Base-by-base conservation (phyloP, 2,888 invertebrate species). In the Hemicrepidius hirtus region DNA sequence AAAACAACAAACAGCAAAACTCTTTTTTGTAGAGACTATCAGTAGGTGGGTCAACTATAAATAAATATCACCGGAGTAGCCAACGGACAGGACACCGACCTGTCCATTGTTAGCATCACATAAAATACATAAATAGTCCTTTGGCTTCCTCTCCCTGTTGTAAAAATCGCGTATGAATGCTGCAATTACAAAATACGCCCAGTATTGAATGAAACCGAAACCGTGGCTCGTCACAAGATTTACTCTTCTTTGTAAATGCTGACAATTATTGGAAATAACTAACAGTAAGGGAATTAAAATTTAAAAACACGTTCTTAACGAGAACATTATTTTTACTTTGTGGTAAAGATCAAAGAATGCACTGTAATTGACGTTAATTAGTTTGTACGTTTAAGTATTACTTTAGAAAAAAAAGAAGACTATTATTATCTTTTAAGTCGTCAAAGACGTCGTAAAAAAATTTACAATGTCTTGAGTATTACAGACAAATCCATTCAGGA, bases 31-130 rank as follows among this genome's bases (percentile, higher is more conserved):
- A 24, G 16, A 32, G 55, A 67, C 40, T n/a, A n/a, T n/a, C n/a
- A 46, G 66, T 71, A 71, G 71, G 71, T 71, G 71, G 71, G 71
- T 71, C 71, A 71, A 65, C 71, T 71, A 66, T 53, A 71, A 71
- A 71, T 71, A 71, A 71, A 44, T 62, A 28, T 49, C 57, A 59
- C 65, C 46, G 59, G 68, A 40, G 44, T 37, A 50, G 55, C 63
- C 41, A 35, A 59, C 66, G 66, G 62, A 55, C 41, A 71, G 71
- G 71, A 65, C 66, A 50, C 66, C 71, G 71, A 71, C 71, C 66
- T 71, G 66, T 40, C 41, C 63, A 71, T 66, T 66, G 71, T 66
- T 69, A 63, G 53, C 53, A 60, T 60, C 59, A 41, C 59, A 50
- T 65, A 53, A 35, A 50, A 55, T 55, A 55, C 55, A 10, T 20